Base-by-base conservation (phyloP, 1,140 invertebrate genomes). In the Ips nitidus region DNA sequence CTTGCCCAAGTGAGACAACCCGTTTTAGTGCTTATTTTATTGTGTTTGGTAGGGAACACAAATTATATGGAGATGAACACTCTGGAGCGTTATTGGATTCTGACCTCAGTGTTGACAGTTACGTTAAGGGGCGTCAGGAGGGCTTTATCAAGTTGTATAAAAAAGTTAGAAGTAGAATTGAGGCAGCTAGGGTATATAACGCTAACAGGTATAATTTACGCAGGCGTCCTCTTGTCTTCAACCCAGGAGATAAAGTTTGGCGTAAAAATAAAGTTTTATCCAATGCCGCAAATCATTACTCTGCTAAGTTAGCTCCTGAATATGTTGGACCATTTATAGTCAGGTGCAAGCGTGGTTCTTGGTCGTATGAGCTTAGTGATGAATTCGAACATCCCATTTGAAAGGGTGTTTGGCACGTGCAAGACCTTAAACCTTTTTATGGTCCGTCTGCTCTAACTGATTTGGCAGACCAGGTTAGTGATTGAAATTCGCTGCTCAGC, bases 1-100 rank as follows among this genome's bases (percentile, higher is more conserved):
- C 67, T 6, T 8, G 66, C 7, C 40, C 36, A 38, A 61, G 66
- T 42, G 73, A 72, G 64, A 43, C 43, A 38, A 74, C 71, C 2
- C 47, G 72, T 8, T 75, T 63, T 41, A 74, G 72, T 4, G 80
- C 80, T 1, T 76, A 71, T 56, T 75, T 71, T 41, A 37, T 69
- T 1, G 73, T 73, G 47, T 75, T 75, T 66, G 71, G 76, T 6
- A 47, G 73, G 4, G 69, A 75, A 53, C 52, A 72, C 58, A 38
- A 1, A 3, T 41, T 70, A 6, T 67, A 8, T 52, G 65, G 65
- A 2, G 7, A 43, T 4, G 67, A 69, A 39, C 47, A 57, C 42
- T 8, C 62, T 1, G 40, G 7, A 41, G 2, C 22, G 42, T 7
- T 53, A 1, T 40, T 50, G 2, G 5, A 39, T 7, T 3, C 3